phyloP scores from a whole-genome alignment of 2,113 vertebrate genomes.

The Colaptes auratus region DNA sequence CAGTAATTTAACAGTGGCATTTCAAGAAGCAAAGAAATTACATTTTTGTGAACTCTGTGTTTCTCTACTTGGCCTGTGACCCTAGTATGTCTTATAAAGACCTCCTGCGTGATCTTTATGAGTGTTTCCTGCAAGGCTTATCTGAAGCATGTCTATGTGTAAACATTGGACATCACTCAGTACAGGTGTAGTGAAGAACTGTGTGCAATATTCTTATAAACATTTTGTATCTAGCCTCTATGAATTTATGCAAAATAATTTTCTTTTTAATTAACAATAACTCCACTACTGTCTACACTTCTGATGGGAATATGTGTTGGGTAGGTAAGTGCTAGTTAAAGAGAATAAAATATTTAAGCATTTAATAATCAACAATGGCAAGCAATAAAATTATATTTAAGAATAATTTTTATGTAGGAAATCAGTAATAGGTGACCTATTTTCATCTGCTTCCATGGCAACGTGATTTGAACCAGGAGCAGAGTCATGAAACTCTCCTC shows the following conservation, averaged over 20 bases:
- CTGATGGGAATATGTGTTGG: neutral
- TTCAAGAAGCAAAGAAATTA: neutral
- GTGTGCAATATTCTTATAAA: neutral
- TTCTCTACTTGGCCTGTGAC: neutral
- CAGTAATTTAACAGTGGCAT: neutral
- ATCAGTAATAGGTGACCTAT: constrained; percentile 22
- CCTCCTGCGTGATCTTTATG: neutral
- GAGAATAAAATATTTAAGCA: neutral
- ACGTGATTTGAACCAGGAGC: constrained; percentile 41
- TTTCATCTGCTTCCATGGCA: constrained; percentile 64
- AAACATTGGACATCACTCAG: neutral
- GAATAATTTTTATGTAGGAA: neutral
- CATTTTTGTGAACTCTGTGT: neutral
- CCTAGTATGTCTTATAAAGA: neutral
- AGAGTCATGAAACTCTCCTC: neutral
- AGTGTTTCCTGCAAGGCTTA: neutral
- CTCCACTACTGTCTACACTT: neutral
- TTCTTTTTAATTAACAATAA: neutral
- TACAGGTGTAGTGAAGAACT: neutral
- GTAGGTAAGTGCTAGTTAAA: neutral
- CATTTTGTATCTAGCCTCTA: neutral
- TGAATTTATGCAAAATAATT: neutral
- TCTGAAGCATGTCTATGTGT: neutral
- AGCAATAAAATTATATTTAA: neutral
- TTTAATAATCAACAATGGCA: neutral